Evolutionary conservation across 2,888 invertebrate genomes (phyloP), one percentile per base, ranked within the genome.

Genomic region (Eupithecia insigniata): DNA sequence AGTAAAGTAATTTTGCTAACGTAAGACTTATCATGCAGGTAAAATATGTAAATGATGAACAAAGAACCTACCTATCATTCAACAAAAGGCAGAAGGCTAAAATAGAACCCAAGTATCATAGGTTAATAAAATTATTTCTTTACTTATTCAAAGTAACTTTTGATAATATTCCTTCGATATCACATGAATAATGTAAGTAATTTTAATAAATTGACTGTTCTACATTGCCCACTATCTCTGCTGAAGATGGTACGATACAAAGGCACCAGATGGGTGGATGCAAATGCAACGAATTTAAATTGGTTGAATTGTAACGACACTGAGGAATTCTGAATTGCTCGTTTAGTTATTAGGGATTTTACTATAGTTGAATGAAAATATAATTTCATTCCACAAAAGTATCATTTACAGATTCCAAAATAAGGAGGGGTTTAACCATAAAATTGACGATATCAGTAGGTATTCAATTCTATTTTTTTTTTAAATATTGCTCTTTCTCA

Each of bases 261-360:
- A 26, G 69, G 72, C 32, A 70, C 36, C 75, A 75, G 72, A 70
- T 75, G 75, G 68, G 34, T 39, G 46, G 22, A 72, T 75, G 70
- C 64, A 72, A 75, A 72, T 75, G 75, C 75, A 75, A 32, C 70
- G 58, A 72, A 74, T 75, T 72, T 70, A 75, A 70, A 72, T 74
- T 51, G 39, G 39, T 67, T 61, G 66, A 67, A 67, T 66, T 68
- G 46, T 36, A 46, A 67, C 68, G 67, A 62, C 62, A 55, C 61
- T 62, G 1, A 36, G 58, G 62, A 64, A 66, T 72, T 65, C 60
- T 16, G 67, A 66, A 66, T 66, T 61, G 64, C 55, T 34, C 43
- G 36, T 64, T 67, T 22, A 16, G n/a, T 65, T 55, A 14, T 39
- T 65, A 58, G 8, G 26, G 28, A 30, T 69, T 55, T 34, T 18